Evolutionary conservation across 2,888 invertebrate genomes (phyloP).

Genomic region (Criorhina ranunculi): DNA sequence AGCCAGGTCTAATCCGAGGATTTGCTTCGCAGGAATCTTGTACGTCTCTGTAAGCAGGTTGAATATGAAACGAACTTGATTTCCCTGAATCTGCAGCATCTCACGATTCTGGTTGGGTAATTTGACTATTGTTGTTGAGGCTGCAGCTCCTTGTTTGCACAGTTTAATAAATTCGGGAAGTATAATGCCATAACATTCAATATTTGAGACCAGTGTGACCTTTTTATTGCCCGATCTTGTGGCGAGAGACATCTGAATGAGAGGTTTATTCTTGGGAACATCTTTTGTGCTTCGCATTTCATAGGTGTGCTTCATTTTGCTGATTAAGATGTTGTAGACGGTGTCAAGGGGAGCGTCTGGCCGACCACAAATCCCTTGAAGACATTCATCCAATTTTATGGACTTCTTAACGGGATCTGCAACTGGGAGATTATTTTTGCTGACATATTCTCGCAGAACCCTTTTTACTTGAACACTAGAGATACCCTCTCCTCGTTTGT

Average conservation of each 20-base stretch:
- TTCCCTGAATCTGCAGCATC: constrained; percentile 95
- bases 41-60: constrained; percentile 84
- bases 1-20: constrained; percentile 83
- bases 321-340: constrained; percentile 87
- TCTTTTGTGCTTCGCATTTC: constrained; percentile 83
- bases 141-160: constrained; percentile 94
- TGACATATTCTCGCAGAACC: constrained; percentile 90
- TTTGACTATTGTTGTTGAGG: constrained; percentile 92
- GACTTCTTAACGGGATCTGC: constrained; percentile 82
- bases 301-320: constrained; percentile 87
- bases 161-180: constrained; percentile 91
- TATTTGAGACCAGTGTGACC: constrained; percentile 95
- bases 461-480: constrained; percentile 88
- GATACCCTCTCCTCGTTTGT: constrained; percentile 87
- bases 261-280: constrained; percentile 88
- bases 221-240: constrained; percentile 95
- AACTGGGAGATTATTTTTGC: constrained; percentile 86
- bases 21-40: constrained; percentile 83
- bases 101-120: constrained; percentile 89
- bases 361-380: constrained; percentile 80
- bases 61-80: constrained; percentile 88
- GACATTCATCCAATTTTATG: constrained; percentile 81
- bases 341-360: constrained; percentile 88
- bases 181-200: constrained; percentile 94
- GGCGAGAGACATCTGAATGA: constrained; percentile 91